Conservation (phyloP, 2,888 invertebrate species). For the Mechanitis messenoides region DNA sequence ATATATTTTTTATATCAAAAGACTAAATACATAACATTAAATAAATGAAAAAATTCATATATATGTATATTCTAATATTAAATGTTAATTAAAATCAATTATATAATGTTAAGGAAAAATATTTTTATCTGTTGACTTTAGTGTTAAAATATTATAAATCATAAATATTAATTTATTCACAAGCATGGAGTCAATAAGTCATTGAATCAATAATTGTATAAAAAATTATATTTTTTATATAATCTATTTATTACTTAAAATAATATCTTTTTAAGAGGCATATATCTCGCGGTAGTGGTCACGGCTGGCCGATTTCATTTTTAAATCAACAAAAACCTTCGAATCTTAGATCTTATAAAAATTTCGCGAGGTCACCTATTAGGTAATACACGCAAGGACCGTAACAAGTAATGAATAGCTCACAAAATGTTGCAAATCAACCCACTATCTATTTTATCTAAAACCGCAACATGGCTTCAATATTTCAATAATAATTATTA, state of each 20-base stretch:
- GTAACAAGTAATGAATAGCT: slow-evolving; percentile 62
- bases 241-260: neutral
- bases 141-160: no score
- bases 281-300: slow-evolving; percentile 21
- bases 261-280: slow-evolving; percentile 5
- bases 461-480: slow-evolving; percentile 40
- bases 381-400: slow-evolving; percentile 59
- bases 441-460: slow-evolving; percentile 28
- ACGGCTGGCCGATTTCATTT: slow-evolving; percentile 21
- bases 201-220: no score
- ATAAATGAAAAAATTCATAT: no score
- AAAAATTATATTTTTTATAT: no score
- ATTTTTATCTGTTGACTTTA: no score
- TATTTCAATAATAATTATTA: slow-evolving; percentile 30
- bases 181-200: no score
- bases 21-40: no score
- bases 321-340: slow-evolving; percentile 24
- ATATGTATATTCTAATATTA: no score
- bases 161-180: no score
- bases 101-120: no score
- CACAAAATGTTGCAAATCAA: slow-evolving; percentile 63
- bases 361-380: slow-evolving; percentile 51
- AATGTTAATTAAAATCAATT: no score
- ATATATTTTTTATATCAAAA: no score
- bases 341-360: slow-evolving; percentile 28